Evolutionary conservation across 1,140 invertebrate genomes (phyloP).

Genomic region (Saccostrea glomerata): DNA sequence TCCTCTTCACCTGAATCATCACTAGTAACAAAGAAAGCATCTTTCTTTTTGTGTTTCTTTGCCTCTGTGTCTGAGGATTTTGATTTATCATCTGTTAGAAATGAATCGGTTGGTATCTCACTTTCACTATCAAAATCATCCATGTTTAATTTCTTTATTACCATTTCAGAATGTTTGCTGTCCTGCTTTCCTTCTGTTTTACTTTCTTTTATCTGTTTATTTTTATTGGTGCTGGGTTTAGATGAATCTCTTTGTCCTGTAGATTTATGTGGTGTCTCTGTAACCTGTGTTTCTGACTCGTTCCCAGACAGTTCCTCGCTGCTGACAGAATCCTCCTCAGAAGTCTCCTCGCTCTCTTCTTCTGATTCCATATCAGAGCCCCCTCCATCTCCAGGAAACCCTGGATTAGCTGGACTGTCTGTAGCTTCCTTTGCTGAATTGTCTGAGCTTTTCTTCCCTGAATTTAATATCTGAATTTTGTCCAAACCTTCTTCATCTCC

Average conservation of each 20-base stretch:
- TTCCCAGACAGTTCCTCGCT: constrained; percentile 7
- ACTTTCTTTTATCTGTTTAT: neutral
- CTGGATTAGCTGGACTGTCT: neutral
- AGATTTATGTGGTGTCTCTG: neutral
- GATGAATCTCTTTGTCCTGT: neutral
- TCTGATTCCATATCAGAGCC: constrained; percentile 32
- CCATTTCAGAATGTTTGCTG: constrained; percentile 50
- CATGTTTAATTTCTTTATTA: constrained; percentile 62
- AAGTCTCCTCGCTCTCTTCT: neutral
- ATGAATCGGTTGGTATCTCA: constrained; percentile 28
- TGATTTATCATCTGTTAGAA: constrained; percentile 39
- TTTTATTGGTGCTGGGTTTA: neutral
- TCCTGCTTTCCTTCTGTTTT: neutral
- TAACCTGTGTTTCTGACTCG: neutral
- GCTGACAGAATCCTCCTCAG: neutral
- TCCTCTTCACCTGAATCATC: constrained; percentile 36
- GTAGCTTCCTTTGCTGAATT: neutral
- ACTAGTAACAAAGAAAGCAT: constrained; percentile 58
- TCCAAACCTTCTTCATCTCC: constrained; percentile 33
- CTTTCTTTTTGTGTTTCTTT: constrained; percentile 52
- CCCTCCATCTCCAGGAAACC: neutral
- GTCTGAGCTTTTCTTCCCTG: constrained; percentile 1
- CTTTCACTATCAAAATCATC: constrained; percentile 50
- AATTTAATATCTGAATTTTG: neutral
- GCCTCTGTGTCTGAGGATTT: neutral